Percentiles rank a stretch among this genome's conserved stretches.
These are phyloP conservation scores for Pollenia amentaria DNA, from an alignment of 2,888 invertebrate species.

Conservation along the genomic window DNA sequence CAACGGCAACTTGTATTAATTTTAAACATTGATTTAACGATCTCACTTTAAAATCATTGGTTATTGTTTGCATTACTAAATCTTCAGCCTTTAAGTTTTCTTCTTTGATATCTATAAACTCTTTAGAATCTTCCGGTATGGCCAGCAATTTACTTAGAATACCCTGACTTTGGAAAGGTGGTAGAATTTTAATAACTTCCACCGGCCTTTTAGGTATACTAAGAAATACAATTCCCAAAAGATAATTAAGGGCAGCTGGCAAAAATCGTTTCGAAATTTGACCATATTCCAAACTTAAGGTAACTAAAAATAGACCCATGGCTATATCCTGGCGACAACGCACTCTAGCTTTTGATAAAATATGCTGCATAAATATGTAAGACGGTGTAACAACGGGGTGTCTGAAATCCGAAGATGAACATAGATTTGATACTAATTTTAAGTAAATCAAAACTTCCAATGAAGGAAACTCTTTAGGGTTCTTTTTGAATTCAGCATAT, in stretches of 20 bases:
- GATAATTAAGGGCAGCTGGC: slow-evolving; percentile 92
- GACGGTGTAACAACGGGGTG: slow-evolving; percentile 96
- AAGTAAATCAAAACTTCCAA: slow-evolving; percentile 91
- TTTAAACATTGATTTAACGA: slow-evolving; percentile 86
- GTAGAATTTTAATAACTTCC: slow-evolving; percentile 87
- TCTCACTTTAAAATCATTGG: slow-evolving; percentile 88
- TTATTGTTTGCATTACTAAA: slow-evolving; percentile 84
- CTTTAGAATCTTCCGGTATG: slow-evolving; percentile 82
- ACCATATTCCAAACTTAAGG: slow-evolving; percentile 92
- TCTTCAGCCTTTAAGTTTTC: slow-evolving; percentile 85
- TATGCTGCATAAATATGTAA: slow-evolving; percentile 92
- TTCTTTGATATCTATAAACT: slow-evolving; percentile 74
- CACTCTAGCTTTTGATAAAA: slow-evolving; percentile 88
- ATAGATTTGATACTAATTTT: slow-evolving; percentile 91
- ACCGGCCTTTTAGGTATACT: slow-evolving; percentile 88
- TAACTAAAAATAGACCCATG: slow-evolving; percentile 90
- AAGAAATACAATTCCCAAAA: slow-evolving; percentile 91
- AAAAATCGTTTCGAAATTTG: slow-evolving; percentile 91
- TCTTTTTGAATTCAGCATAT: slow-evolving; percentile 87
- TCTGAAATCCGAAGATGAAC: slow-evolving; percentile 95
- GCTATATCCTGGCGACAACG: slow-evolving; percentile 89
- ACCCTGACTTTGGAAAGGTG: slow-evolving; percentile 88
- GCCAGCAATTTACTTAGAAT: slow-evolving; percentile 86
- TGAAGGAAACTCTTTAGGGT: slow-evolving; percentile 87
- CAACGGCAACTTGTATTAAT: slow-evolving; percentile 87